Percentiles rank a stretch among this genome's conserved stretches.
These are phyloP conservation scores for Lampris megalopsis DNA, from an alignment of 2,113 vertebrate genomes.

Conservation along the genomic window DNA sequence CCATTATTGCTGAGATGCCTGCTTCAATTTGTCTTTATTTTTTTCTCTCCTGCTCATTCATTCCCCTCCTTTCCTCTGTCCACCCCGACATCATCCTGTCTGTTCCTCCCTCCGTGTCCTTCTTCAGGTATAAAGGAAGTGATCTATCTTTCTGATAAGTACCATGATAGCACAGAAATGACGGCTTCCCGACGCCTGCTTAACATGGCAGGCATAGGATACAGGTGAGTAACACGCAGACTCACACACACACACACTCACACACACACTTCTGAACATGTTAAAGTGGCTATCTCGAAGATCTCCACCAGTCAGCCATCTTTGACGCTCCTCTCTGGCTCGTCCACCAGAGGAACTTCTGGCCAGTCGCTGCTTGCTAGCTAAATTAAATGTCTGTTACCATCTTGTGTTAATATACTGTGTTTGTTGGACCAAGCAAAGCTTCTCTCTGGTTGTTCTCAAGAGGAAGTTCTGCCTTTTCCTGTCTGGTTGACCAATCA, in stretches of 20 bases:
- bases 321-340: too few relatives aligned
- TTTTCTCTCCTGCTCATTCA: background rate
- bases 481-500: too few relatives aligned
- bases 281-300: background rate
- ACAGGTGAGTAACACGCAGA: constrained; percentile 79
- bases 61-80: background rate
- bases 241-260: background rate
- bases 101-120: background rate
- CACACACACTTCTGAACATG: background rate
- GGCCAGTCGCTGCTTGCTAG: too few relatives aligned
- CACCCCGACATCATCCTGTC: background rate
- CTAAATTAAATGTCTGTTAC: too few relatives aligned
- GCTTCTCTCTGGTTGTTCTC: too few relatives aligned
- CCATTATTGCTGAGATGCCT: too few relatives aligned
- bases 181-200: constrained; percentile 89
- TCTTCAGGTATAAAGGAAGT: constrained; percentile 91
- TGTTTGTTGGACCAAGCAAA: too few relatives aligned
- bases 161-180: constrained; percentile 88
- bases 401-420: too few relatives aligned
- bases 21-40: background rate
- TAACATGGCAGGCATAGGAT: constrained; percentile 85
- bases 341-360: too few relatives aligned
- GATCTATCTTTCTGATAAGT: constrained; percentile 95
- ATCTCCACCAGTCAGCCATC: too few relatives aligned
- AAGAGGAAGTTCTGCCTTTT: too few relatives aligned